Conservation (phyloP, 2,888 invertebrate species). For the Cheilosia soror region DNA sequence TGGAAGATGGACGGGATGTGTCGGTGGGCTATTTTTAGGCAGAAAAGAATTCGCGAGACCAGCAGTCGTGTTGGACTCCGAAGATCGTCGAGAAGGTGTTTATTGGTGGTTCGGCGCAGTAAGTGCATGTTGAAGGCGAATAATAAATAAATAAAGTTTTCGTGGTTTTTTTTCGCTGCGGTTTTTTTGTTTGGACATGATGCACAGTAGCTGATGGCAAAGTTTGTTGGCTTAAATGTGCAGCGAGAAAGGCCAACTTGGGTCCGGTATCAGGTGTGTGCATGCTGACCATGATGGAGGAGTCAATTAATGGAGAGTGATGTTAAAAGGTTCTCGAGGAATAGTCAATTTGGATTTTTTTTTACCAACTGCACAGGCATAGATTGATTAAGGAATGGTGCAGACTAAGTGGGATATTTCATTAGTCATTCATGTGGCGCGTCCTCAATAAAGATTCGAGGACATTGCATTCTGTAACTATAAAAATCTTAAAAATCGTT, state of each 20-base stretch:
- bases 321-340: conserved; percentile 66
- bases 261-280: conserved; percentile 50
- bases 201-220: conserved; percentile 73
- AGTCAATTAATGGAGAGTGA: conserved; percentile 72
- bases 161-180: conserved; percentile 14
- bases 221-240: conserved; percentile 63
- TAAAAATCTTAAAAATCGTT: too few relatives aligned
- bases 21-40: conserved; percentile 69
- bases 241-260: conserved; percentile 43
- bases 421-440: too few relatives aligned
- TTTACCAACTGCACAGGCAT: neutral
- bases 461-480: too few relatives aligned
- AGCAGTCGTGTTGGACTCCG: conserved; percentile 45
- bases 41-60: conserved; percentile 32
- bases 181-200: conserved; percentile 46
- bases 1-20: conserved; percentile 65
- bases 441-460: too few relatives aligned
- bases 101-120: conserved; percentile 74
- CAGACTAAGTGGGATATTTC: too few relatives aligned
- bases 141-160: conserved; percentile 70
- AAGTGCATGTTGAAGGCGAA: conserved; percentile 74
- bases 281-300: conserved; percentile 55
- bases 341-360: conserved; percentile 24
- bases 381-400: neutral
- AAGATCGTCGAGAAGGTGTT: conserved; percentile 73